Evolutionary conservation across 1,140 invertebrate species (phyloP).

Genomic region (Papilio helenus): DNA sequence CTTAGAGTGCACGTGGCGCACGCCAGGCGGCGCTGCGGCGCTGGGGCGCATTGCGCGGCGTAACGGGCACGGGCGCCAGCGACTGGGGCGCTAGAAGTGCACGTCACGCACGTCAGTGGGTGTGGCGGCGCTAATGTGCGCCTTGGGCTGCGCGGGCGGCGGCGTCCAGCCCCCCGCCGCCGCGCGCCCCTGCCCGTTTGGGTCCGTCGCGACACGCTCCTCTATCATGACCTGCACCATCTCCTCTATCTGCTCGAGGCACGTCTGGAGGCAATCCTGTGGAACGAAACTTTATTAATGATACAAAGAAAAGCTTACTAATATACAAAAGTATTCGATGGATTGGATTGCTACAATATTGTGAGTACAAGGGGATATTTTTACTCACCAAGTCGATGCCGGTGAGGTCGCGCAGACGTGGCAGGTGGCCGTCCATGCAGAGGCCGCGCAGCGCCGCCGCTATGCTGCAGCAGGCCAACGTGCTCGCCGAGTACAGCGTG

Average conservation of each 20-base stretch:
- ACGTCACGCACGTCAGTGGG: slow-evolving; percentile 91
- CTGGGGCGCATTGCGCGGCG: slow-evolving; percentile 85
- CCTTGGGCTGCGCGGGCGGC: slow-evolving; percentile 84
- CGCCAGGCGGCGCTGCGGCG: slow-evolving; percentile 89
- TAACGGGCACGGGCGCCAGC: slow-evolving; percentile 76
- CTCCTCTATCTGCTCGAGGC: slow-evolving; percentile 89
- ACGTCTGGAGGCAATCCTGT: slow-evolving; percentile 89
- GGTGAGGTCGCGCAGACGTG: slow-evolving; percentile 88
- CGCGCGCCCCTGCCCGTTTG: slow-evolving; percentile 82
- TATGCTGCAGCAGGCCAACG: slow-evolving; percentile 93
- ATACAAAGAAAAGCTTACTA: no score
- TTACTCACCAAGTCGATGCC: slow-evolving; percentile 90
- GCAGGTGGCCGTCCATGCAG: slow-evolving; percentile 87
- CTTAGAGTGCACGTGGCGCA: slow-evolving; percentile 83
- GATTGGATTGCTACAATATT: no score
- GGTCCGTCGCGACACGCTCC: slow-evolving; percentile 60
- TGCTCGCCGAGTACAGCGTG: slow-evolving; percentile 92
- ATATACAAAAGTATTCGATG: neutral
- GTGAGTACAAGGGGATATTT: slow-evolving; percentile 2
- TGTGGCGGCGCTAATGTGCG: slow-evolving; percentile 88
- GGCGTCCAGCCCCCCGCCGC: slow-evolving; percentile 86
- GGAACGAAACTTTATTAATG: slow-evolving; percentile 46
- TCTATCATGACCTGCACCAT: slow-evolving; percentile 85
- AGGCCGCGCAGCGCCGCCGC: slow-evolving; percentile 91
- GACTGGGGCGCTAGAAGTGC: slow-evolving; percentile 87